Conservation (phyloP, 2,888 invertebrate genomes). For the Trichopoda pennipes region DNA sequence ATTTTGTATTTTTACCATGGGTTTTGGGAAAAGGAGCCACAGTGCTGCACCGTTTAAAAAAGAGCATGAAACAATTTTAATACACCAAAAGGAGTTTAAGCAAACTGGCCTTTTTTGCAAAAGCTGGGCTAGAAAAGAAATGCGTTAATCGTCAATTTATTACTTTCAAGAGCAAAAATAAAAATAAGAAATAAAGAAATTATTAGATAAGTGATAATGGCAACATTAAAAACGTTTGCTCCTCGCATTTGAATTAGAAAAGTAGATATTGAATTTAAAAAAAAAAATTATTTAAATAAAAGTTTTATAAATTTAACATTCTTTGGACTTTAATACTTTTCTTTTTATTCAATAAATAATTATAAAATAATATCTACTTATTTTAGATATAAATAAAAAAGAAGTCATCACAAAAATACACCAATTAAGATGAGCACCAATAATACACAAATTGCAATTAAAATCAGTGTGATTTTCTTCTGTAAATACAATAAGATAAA, state of each 20-base stretch:
- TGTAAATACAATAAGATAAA: constrained; percentile 72
- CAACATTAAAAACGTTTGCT: too few relatives aligned
- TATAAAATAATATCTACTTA: constrained; percentile 39
- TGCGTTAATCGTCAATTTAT: too few relatives aligned
- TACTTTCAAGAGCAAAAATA: too few relatives aligned
- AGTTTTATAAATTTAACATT: constrained; percentile 18
- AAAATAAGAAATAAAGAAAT: too few relatives aligned
- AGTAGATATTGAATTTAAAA: neutral
- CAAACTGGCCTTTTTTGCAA: too few relatives aligned
- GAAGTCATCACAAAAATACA: constrained; percentile 74
- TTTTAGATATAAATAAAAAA: constrained; percentile 14
- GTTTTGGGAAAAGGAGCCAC: too few relatives aligned
- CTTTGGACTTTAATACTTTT: constrained; percentile 63
- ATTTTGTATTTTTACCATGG: too few relatives aligned
- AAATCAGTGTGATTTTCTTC: constrained; percentile 78
- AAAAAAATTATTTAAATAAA: neutral
- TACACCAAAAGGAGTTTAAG: too few relatives aligned
- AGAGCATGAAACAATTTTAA: too few relatives aligned
- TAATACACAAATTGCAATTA: constrained; percentile 73
- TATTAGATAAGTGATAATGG: too few relatives aligned
- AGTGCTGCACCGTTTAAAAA: too few relatives aligned
- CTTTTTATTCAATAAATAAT: constrained; percentile 37
- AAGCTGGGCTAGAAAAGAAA: too few relatives aligned
- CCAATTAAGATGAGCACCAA: constrained; percentile 76
- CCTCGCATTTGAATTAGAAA: neutral